Evolutionary conservation across 2,888 invertebrate species (phyloP).

Genomic region (Eupithecia abbreviata): DNA sequence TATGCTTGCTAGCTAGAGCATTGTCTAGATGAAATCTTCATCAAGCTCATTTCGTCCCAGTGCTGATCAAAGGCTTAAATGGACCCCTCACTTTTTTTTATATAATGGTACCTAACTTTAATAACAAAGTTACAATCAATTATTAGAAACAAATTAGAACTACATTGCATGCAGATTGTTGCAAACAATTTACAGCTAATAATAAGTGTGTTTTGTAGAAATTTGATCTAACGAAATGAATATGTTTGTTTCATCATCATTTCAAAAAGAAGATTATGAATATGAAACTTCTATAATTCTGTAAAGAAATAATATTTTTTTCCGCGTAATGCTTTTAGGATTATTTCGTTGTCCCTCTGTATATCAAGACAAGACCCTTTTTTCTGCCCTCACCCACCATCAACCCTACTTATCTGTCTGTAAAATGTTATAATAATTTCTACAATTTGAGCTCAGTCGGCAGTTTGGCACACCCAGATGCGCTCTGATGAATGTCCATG

Average conservation of each 20-base stretch:
- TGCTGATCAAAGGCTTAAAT: not conserved
- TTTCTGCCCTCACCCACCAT: not conserved
- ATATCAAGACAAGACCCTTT: not conserved
- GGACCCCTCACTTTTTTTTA: not conserved
- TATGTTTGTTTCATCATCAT: no score
- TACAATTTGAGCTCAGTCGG: not conserved
- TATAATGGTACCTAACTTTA: no score
- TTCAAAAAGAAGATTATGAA: no score
- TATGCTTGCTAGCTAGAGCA: not conserved
- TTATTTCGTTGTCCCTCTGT: not conserved
- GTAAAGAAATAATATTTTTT: no score
- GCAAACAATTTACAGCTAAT: no score
- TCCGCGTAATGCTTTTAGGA: not conserved
- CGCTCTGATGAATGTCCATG: conserved; percentile 13
- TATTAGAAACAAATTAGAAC: no score
- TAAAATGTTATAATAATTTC: not conserved
- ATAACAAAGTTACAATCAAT: no score
- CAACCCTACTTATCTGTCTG: not conserved
- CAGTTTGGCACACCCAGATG: not conserved
- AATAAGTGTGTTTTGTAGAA: no score
- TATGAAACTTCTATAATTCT: no score
- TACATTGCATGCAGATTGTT: no score
- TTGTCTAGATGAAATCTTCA: no score
- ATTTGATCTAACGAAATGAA: no score
- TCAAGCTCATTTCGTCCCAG: not conserved